These are phyloP conservation scores for Leucophenga montana DNA, from an alignment of 2,888 invertebrate genomes.

Conservation along the genomic window DNA sequence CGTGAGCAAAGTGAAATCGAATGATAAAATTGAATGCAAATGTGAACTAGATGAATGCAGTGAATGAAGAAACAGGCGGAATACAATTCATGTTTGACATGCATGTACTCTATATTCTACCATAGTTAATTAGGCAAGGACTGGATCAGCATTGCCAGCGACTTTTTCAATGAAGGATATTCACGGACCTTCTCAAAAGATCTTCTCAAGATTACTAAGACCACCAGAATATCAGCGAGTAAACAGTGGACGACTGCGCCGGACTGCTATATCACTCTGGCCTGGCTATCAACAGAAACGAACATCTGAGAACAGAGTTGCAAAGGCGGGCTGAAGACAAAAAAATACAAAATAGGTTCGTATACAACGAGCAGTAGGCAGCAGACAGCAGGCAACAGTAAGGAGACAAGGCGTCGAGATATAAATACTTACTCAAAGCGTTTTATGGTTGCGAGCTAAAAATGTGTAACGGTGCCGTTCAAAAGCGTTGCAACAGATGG, in stretches of 20 bases:
- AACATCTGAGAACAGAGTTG: neutral
- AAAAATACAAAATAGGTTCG: neutral
- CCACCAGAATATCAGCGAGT: no score
- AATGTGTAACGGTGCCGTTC: slow-evolving; percentile 52
- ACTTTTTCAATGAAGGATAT: no score
- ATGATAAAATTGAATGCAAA: neutral
- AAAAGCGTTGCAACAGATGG: neutral
- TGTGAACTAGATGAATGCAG: neutral
- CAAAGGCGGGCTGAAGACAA: slow-evolving; percentile 29
- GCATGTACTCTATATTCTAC: neutral
- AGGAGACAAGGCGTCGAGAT: slow-evolving; percentile 13
- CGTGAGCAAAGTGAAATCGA: neutral
- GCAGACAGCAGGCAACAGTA: neutral
- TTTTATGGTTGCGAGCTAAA: slow-evolving; percentile 64
- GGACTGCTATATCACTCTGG: no score
- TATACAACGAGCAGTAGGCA: neutral
- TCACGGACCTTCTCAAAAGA: no score
- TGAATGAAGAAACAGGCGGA: neutral
- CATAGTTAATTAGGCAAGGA: no score
- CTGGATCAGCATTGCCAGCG: no score
- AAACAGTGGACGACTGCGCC: no score
- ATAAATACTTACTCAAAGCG: slow-evolving; percentile 67
- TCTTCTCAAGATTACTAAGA: no score
- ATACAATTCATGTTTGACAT: neutral
- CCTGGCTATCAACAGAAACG: no score